Percentiles rank a stretch among this genome's conserved stretches.
phyloP scores from a whole-genome alignment of 2,113 vertebrate genomes.

The Eulacestoma nigropectus region DNA sequence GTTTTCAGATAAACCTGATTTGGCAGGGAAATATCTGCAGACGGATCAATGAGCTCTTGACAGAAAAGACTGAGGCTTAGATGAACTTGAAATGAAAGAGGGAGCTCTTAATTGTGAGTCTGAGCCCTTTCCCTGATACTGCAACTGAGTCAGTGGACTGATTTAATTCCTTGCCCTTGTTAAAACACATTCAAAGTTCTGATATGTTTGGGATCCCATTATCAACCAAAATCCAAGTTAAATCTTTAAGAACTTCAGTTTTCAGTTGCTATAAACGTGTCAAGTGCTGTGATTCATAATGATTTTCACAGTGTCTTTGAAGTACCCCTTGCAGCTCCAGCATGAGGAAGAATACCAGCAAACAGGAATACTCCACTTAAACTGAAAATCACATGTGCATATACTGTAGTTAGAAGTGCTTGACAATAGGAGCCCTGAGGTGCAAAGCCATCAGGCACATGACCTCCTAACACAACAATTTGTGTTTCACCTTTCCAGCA shows the following conservation, averaged over 20 bases:
- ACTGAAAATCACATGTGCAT: not conserved
- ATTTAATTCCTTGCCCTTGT: not conserved
- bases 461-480: not conserved
- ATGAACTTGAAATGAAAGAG: not conserved
- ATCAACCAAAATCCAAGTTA: not conserved
- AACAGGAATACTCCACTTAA: not conserved
- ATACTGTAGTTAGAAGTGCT: not conserved
- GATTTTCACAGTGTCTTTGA: not conserved
- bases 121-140: not conserved
- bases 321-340: not conserved
- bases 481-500: not conserved
- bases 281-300: not conserved
- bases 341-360: not conserved
- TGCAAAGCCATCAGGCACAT: not conserved
- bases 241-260: not conserved
- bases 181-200: not conserved
- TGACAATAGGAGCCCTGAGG: not conserved
- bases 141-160: not conserved
- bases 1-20: not conserved
- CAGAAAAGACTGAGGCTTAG: not conserved
- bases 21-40: not conserved
- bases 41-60: not conserved
- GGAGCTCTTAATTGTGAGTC: not conserved
- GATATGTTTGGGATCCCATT: not conserved
- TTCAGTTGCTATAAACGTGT: not conserved